phyloP scores from a whole-genome alignment of 1,140 invertebrate genomes.

The Leptoteleia sp. region DNA sequence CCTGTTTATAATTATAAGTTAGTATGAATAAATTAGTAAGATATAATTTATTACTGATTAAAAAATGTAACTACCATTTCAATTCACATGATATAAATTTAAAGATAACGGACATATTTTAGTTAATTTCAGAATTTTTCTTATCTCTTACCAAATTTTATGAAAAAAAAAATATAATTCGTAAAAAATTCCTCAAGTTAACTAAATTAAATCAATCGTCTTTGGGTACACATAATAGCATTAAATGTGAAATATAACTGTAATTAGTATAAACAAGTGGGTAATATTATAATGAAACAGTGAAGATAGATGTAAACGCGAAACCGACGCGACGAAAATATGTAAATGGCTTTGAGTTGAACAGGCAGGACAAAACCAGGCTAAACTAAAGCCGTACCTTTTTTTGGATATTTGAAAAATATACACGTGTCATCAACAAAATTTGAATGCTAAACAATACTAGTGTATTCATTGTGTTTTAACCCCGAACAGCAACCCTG shows the following conservation, averaged over 20 bases:
- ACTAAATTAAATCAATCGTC: too few species aligned
- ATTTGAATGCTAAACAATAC: constrained; percentile 25
- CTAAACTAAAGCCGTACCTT: constrained; percentile 41
- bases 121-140: too few species aligned
- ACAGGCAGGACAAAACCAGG: constrained; percentile 1
- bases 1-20: constrained; percentile 10
- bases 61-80: too few species aligned
- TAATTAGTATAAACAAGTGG: constrained; percentile 21
- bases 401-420: constrained; percentile 20
- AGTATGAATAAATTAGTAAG: too few species aligned
- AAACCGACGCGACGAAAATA: background rate
- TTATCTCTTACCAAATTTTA: too few species aligned
- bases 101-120: too few species aligned
- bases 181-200: too few species aligned
- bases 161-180: too few species aligned
- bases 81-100: background rate
- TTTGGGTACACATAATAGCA: too few species aligned
- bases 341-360: background rate
- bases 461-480: constrained; percentile 28
- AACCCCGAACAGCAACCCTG: constrained; percentile 17
- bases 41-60: too few species aligned
- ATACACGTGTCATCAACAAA: constrained; percentile 32
- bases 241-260: constrained; percentile 6
- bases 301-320: background rate
- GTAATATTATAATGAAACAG: constrained; percentile 13